Evolutionary conservation across 2,797 vertebrate genomes (phyloP).

Genomic region (Enteromius unitaeniatus): DNA sequence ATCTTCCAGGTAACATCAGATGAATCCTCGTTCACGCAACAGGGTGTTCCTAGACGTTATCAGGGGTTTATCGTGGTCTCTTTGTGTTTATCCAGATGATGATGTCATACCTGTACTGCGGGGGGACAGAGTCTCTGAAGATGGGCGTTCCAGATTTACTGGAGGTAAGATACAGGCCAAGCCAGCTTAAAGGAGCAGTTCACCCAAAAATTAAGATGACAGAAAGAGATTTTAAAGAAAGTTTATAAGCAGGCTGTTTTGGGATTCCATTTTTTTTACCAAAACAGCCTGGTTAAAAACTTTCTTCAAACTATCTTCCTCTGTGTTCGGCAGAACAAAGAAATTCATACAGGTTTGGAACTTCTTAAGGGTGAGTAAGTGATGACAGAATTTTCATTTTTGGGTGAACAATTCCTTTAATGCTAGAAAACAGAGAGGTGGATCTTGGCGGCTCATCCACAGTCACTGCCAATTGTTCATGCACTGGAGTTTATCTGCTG

Average conservation of each 20-base stretch:
- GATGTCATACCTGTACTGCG: constrained; percentile 98
- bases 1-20: constrained; percentile 87
- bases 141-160: constrained; percentile 85
- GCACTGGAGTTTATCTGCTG: background rate
- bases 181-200: background rate
- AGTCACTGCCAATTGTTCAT: background rate
- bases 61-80: constrained; percentile 48
- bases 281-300: too few species aligned
- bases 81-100: constrained; percentile 81
- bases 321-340: too few species aligned
- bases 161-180: constrained; percentile 80
- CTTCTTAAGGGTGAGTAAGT: too few species aligned
- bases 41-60: constrained; percentile 1
- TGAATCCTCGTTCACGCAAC: background rate
- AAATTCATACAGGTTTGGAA: too few species aligned
- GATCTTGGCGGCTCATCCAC: background rate
- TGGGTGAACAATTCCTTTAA: too few species aligned
- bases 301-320: too few species aligned
- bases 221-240: too few species aligned
- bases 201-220: too few species aligned
- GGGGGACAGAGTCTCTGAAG: constrained; percentile 89
- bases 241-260: too few species aligned
- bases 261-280: too few species aligned
- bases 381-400: too few species aligned
- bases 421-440: background rate